Evolutionary conservation across 2,113 vertebrate species (phyloP).

Genomic region (Ageneiosus marmoratus): DNA sequence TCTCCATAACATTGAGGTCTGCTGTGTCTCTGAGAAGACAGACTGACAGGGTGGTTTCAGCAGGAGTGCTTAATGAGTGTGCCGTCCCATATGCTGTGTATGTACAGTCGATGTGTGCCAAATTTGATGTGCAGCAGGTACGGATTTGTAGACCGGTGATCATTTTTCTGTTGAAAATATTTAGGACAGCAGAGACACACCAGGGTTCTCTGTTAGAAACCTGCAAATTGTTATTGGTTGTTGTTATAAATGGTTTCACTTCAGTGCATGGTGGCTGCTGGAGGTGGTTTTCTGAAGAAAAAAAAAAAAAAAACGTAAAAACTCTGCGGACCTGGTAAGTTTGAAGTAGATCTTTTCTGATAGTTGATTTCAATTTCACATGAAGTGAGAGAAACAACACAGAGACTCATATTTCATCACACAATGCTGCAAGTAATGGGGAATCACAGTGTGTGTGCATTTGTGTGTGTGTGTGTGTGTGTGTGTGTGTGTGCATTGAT

Average conservation of each 20-base stretch:
- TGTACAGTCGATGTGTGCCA: not conserved
- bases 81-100: not conserved
- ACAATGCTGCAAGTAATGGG: not conserved
- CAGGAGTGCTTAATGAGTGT: slow-evolving; percentile 1
- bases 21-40: not conserved
- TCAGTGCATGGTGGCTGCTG: not conserved
- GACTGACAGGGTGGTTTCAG: not conserved
- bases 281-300: not conserved
- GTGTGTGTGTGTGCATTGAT: no score
- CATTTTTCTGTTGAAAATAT: not conserved
- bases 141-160: not conserved
- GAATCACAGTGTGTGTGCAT: not conserved
- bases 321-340: not conserved
- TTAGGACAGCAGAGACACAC: not conserved
- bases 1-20: not conserved
- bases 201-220: not conserved
- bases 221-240: not conserved
- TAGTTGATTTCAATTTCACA: not conserved
- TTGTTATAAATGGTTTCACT: not conserved
- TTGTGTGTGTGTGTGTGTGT: not conserved
- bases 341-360: slow-evolving; percentile 2
- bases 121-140: not conserved
- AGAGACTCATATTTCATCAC: slow-evolving; percentile 16
- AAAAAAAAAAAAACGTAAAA: not conserved
- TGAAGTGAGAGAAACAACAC: slow-evolving; percentile 16